phyloP scores from a whole-genome alignment of 2,797 vertebrate genomes.

The Sebastes variabilis region DNA sequence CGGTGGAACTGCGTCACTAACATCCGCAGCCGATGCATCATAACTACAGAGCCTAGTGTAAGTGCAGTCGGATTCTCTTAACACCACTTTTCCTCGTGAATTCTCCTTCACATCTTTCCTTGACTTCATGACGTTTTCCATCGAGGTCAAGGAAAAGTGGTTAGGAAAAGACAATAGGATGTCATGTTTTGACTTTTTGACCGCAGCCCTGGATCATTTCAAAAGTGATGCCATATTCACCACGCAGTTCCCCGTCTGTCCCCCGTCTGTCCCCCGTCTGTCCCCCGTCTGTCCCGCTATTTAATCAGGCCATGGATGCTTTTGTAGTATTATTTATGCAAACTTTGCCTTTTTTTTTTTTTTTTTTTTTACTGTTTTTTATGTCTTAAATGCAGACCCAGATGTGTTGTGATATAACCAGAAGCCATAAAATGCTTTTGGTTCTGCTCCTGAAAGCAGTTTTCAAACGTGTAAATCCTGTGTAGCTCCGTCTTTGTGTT shows the following conservation, averaged over 20 bases:
- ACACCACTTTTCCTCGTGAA: too few species aligned
- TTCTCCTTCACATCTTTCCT: too few species aligned
- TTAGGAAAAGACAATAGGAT: too few species aligned
- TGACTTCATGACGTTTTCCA: too few species aligned
- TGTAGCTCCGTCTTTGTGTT: slow-evolving; percentile 59
- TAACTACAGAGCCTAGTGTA: too few species aligned
- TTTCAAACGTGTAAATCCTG: slow-evolving; percentile 52
- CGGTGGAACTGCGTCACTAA: neutral
- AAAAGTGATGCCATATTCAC: slow-evolving; percentile 26
- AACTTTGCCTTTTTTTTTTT: slow-evolving; percentile 46
- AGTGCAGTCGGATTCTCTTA: too few species aligned
- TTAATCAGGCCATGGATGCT: slow-evolving; percentile 57
- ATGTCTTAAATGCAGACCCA: slow-evolving; percentile 75
- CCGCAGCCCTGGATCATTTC: slow-evolving; percentile 9
- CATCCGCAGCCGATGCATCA: too few species aligned
- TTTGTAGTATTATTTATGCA: slow-evolving; percentile 71
- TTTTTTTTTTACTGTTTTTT: slow-evolving; percentile 51
- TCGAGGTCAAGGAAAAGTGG: too few species aligned
- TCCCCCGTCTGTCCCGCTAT: slow-evolving; percentile 17
- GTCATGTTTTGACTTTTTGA: too few species aligned
- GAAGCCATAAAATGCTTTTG: slow-evolving; percentile 38
- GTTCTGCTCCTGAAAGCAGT: slow-evolving; percentile 41
- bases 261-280: too few species aligned
- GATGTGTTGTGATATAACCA: slow-evolving; percentile 46
- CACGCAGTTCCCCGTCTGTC: neutral